A percentile compares a stretch with the other conserved stretches of the same genome.
Evolutionary conservation across 2,888 invertebrate species (phyloP).

Genomic region (Ptilodon capucinus): DNA sequence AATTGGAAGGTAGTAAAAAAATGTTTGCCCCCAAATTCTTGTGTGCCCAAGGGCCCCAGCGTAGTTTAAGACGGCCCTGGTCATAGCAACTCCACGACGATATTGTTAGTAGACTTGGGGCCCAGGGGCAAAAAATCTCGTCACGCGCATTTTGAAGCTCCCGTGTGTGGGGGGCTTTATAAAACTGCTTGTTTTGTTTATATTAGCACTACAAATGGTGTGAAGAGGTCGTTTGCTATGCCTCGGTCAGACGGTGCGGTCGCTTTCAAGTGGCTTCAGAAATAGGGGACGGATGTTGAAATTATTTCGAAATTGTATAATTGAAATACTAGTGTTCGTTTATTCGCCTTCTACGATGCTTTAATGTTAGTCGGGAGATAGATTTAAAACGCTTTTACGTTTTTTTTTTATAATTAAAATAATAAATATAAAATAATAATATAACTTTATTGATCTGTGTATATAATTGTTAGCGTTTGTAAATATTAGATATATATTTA

Average conservation of each 20-base stretch:
- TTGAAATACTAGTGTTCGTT: slow-evolving; percentile 65
- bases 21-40: too few species aligned
- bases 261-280: slow-evolving; percentile 3
- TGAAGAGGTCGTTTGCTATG: too few species aligned
- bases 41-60: too few species aligned
- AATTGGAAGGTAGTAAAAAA: too few species aligned
- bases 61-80: too few species aligned
- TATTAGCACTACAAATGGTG: too few species aligned
- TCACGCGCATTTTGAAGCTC: too few species aligned
- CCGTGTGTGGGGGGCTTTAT: too few species aligned
- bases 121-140: too few species aligned
- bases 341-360: slow-evolving; percentile 79
- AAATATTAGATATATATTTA: slow-evolving; percentile 74
- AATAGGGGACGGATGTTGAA: slow-evolving; percentile 11
- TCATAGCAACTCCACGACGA: too few species aligned
- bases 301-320: slow-evolving; percentile 39
- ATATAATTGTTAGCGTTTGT: slow-evolving; percentile 76
- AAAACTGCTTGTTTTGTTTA: too few species aligned
- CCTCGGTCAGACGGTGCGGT: background rate
- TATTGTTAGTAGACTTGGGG: too few species aligned
- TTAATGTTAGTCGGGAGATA: slow-evolving; percentile 72
- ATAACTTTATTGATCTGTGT: slow-evolving; percentile 75
- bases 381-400: slow-evolving; percentile 58
- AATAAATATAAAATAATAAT: slow-evolving; percentile 12
- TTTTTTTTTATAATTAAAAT: slow-evolving; percentile 34